Percentiles rank a stretch among this genome's conserved stretches.
Conservation (phyloP, 2,113 vertebrate species). For the Anolis sagrei region DNA sequence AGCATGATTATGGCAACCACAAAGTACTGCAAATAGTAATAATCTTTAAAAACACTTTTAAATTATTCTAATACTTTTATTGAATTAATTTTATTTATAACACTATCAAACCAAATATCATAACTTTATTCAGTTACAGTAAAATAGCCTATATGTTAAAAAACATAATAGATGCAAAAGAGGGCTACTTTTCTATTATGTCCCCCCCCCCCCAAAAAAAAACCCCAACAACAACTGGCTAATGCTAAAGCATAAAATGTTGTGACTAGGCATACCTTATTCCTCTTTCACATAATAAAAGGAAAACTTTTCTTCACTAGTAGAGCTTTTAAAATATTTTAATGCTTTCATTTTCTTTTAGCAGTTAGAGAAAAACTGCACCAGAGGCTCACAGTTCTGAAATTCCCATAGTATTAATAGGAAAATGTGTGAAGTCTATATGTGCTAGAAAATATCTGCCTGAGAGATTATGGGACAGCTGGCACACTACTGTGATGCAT, state of each 20-base stretch:
- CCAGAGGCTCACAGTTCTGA: constrained; percentile 53
- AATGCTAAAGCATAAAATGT: background rate
- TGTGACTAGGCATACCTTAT: constrained; percentile 41
- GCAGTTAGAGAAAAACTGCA: constrained; percentile 23
- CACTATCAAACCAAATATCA: constrained; percentile 21
- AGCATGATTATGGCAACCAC: background rate
- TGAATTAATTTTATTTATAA: constrained; percentile 27
- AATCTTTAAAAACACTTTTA: background rate
- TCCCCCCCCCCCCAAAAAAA: too few relatives aligned
- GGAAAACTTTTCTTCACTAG: constrained; percentile 12
- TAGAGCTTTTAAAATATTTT: constrained; percentile 61
- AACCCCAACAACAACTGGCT: background rate
- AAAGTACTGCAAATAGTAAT: background rate
- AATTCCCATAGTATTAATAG: constrained; percentile 51
- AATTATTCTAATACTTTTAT: constrained; percentile 9
- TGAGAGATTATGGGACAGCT: constrained; percentile 55
- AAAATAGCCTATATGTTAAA: constrained; percentile 39
- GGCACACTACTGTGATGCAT: constrained; percentile 47
- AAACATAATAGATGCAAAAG: constrained; percentile 24
- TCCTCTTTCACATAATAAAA: constrained; percentile 3
- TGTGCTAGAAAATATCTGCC: constrained; percentile 45
- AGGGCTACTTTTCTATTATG: constrained; percentile 41
- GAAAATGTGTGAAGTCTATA: constrained; percentile 59
- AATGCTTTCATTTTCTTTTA: background rate
- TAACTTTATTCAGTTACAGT: background rate